Base-by-base conservation (phyloP, 1,140 invertebrate genomes). In the Rhopalosiphum maidis region DNA sequence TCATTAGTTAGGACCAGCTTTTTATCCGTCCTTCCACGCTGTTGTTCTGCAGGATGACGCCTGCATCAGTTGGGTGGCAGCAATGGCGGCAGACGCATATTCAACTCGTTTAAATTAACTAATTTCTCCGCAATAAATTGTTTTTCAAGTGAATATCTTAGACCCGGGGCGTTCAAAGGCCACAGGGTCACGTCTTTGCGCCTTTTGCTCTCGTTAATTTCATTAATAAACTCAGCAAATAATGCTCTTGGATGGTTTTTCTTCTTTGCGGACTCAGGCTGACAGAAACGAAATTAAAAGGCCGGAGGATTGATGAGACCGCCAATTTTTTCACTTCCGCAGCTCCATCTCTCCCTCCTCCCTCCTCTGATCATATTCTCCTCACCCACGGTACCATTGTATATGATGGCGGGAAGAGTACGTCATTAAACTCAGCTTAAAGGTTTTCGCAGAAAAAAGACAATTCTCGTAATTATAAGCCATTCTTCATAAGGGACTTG, bases 21-120 rank as follows among this genome's bases (percentile, higher is more conserved):
- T 89, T 55, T 55, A 55, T 55, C 23, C 35, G 35, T 55, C 22
- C 22, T 51, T 21, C 46, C 30, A 30, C 43, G 23, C 37, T 25
- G 37, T 35, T 21, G 43, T 87, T 48, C 35, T 83, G 35, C 23
- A 23, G 35, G 23, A 25, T 23, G 11, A 85, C 41, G 83, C 41
- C 83, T 23, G 82, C 37, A 85, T 85, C 22, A 85, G 37, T 41
- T 41, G 83, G 83, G 46, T n/a, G 25, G 83, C 23, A 25, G 41
- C 25, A 43, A 11, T 22, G 15, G 43, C 9, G 85, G 85, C 85
- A 86, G 43, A 86, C 41, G 85, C 85, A 30, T 41, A 41, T 90
- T 68, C 37, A 77, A 91, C 90, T 91, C 90, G 46, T 92, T 92
- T 85, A 51, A 91, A 91, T 77, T 77, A 91, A 91, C 90, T 77